Evolutionary conservation across 2,113 vertebrate genomes (phyloP).

Genomic region (Bubo blakistoni): DNA sequence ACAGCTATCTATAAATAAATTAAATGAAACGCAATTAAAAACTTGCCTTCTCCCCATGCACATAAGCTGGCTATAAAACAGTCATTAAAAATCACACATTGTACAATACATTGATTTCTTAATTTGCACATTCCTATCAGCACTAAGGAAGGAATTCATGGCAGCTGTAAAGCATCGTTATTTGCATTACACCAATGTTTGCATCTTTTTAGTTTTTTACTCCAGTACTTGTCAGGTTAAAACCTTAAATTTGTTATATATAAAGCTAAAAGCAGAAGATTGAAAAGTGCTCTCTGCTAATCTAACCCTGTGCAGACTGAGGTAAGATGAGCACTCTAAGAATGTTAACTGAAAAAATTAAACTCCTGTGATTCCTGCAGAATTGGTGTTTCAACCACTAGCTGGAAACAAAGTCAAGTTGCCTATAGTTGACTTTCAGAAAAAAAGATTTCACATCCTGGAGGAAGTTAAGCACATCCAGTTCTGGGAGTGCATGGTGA

Average conservation of each 20-base stretch:
- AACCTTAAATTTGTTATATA: neutral
- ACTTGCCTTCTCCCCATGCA: neutral
- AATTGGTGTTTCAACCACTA: neutral
- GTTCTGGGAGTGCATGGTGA: neutral
- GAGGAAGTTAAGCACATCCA: neutral
- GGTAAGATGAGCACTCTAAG: neutral
- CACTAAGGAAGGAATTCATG: neutral
- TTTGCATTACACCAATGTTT: neutral
- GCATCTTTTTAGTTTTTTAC: neutral
- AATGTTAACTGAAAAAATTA: neutral
- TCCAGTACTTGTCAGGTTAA: neutral
- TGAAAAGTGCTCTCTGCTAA: neutral
- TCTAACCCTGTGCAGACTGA: neutral
- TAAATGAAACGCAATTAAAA: neutral
- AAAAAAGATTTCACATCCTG: neutral
- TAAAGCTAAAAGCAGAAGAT: neutral
- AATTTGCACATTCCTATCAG: neutral
- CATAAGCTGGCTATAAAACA: neutral
- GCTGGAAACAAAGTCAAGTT: neutral
- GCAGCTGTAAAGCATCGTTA: neutral
- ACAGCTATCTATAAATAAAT: neutral
- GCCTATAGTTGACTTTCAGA: neutral
- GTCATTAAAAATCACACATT: neutral
- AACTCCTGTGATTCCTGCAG: neutral
- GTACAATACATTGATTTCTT: neutral